phyloP scores from a whole-genome alignment of 64 coral and sea anemone species.

The Stichodactyla mertensii region DNA sequence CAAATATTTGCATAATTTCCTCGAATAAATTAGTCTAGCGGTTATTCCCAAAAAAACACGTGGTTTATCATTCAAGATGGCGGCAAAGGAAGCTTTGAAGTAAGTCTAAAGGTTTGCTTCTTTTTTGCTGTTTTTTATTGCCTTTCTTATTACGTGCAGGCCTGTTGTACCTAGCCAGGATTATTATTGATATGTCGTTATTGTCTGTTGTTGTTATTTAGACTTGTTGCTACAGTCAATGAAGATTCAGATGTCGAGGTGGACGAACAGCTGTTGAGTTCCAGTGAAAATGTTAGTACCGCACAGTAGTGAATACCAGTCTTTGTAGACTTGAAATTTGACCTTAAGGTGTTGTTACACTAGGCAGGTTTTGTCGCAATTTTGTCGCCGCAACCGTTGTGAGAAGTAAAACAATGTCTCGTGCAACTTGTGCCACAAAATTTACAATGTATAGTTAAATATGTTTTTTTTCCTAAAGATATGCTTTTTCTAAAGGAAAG shows the following conservation, averaged over 20 bases:
- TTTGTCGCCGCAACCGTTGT: too few relatives aligned
- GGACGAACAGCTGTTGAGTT: neutral
- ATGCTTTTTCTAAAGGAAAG: constrained; percentile 7
- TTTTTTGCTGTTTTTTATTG: neutral
- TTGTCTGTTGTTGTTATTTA: neutral
- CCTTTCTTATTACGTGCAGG: neutral
- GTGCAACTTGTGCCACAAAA: too few relatives aligned
- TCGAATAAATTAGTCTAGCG: constrained; percentile 2
- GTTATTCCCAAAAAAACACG: neutral
- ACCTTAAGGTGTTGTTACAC: too few relatives aligned
- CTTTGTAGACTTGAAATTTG: too few relatives aligned
- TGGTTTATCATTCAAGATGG: constrained; percentile 19
- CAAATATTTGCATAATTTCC: neutral
- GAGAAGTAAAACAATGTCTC: too few relatives aligned
- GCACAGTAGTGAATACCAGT: too few relatives aligned
- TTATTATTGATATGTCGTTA: neutral
- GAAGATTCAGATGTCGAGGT: constrained; percentile 18
- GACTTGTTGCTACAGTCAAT: neutral
- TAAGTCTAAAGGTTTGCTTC: neutral
- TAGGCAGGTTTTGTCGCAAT: too few relatives aligned
- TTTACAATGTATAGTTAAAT: too few relatives aligned
- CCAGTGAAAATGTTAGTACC: constrained; percentile 5
- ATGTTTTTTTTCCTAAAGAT: too few relatives aligned
- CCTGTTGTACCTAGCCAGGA: neutral
- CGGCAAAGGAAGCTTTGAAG: constrained; percentile 20